Percentiles rank a stretch among this genome's conserved stretches.
These are phyloP conservation scores for Smutsia temminckii DNA, from an alignment of 2,797 vertebrate genomes.

Conservation along the genomic window DNA sequence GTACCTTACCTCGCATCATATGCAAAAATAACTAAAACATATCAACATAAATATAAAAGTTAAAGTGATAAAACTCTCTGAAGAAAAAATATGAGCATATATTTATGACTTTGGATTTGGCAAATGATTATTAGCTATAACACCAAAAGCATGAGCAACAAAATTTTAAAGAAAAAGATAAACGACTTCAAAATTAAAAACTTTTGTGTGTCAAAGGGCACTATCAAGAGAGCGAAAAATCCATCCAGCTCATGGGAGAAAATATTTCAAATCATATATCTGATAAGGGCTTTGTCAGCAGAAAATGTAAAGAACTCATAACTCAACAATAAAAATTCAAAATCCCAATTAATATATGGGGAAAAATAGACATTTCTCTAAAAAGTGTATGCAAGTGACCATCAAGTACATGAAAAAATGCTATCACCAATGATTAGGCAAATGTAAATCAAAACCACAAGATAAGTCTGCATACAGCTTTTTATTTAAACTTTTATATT, in stretches of 20 bases:
- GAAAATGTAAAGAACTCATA: neutral
- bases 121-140: neutral
- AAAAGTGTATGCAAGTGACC: neutral
- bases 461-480: neutral
- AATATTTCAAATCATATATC: neutral
- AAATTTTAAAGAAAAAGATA: neutral
- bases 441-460: neutral
- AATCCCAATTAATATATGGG: neutral
- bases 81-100: neutral
- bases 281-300: neutral
- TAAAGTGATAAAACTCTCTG: neutral
- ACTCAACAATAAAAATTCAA: neutral
- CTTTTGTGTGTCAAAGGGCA: neutral
- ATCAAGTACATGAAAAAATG: neutral
- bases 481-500: neutral
- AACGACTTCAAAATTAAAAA: neutral
- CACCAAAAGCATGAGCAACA: neutral
- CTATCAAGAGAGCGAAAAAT: neutral
- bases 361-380: neutral
- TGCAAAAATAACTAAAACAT: neutral
- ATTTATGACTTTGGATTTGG: neutral
- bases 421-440: neutral
- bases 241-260: neutral
- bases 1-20: neutral
- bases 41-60: neutral